Percentiles rank a stretch among this genome's conserved stretches.
These are phyloP conservation scores for Paramacrobiotus metropolitanus DNA, from an alignment of 1,140 invertebrate genomes.

Conservation along the genomic window DNA sequence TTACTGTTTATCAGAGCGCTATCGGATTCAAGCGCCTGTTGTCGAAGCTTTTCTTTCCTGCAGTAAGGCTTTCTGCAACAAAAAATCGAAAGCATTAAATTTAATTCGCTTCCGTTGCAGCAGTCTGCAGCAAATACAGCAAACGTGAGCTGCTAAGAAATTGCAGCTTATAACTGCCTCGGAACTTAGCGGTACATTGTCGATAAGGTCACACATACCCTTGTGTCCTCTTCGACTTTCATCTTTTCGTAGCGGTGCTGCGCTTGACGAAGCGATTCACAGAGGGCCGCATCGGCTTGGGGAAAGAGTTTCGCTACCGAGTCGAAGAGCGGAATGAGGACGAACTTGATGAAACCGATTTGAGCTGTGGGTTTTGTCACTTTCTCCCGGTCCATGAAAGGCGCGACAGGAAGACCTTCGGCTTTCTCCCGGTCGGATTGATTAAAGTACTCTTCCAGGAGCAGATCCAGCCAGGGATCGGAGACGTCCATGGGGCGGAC, in stretches of 20 bases:
- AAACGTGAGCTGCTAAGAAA: too few relatives aligned
- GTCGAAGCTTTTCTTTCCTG: too few relatives aligned
- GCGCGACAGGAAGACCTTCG: conserved; percentile 25
- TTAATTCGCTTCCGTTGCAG: too few relatives aligned
- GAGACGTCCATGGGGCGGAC: conserved; percentile 25
- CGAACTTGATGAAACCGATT: conserved; percentile 27
- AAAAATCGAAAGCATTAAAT: too few relatives aligned
- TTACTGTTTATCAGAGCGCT: too few relatives aligned
- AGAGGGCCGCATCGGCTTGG: not conserved
- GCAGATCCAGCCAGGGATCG: conserved; percentile 25
- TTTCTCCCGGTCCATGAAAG: conserved; percentile 27
- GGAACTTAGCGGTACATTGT: too few relatives aligned
- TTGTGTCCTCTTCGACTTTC: not conserved
- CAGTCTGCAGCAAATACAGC: too few relatives aligned
- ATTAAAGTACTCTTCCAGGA: conserved; percentile 26
- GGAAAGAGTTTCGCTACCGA: conserved; percentile 4
- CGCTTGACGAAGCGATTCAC: not conserved
- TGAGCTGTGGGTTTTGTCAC: conserved; percentile 26
- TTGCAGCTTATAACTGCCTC: too few relatives aligned
- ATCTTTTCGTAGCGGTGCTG: not conserved
- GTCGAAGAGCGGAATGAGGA: conserved; percentile 21
- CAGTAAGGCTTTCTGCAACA: too few relatives aligned
- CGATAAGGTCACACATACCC: too few relatives aligned
- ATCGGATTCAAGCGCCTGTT: too few relatives aligned
- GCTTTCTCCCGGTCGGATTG: conserved; percentile 24